Conservation (phyloP, 1,140 invertebrate species). For the Pinna nobilis region DNA sequence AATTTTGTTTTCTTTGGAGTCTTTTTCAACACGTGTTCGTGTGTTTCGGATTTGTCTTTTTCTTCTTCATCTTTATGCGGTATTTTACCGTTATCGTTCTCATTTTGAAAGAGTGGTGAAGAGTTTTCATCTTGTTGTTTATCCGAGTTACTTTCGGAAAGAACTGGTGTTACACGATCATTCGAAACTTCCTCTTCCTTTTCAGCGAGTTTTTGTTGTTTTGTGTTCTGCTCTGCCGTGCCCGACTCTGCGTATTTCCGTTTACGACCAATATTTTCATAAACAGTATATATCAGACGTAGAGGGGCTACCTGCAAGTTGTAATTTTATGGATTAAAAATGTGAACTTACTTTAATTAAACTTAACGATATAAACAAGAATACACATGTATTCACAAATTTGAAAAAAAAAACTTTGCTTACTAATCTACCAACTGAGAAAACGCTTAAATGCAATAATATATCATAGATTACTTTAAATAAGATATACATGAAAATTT, state of each 20-base stretch:
- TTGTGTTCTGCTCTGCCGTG: not conserved
- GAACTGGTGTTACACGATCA: not conserved
- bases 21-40: not conserved
- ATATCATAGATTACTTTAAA: not conserved
- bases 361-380: not conserved
- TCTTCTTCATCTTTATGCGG: not conserved
- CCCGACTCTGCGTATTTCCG: not conserved
- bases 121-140: not conserved
- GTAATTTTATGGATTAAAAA: not conserved
- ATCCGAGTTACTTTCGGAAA: not conserved
- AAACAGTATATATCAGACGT: slow-evolving; percentile 45
- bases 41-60: not conserved
- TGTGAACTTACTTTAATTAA: not conserved
- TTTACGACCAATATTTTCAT: slow-evolving; percentile 25
- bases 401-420: not conserved
- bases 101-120: not conserved
- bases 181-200: not conserved
- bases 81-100: not conserved
- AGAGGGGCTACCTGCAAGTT: slow-evolving; percentile 35
- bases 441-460: not conserved
- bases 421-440: not conserved
- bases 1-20: slow-evolving; percentile 11
- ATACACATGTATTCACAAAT: not conserved
- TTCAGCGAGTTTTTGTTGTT: not conserved
- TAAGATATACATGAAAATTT: too few relatives aligned